Base-by-base conservation (phyloP, 2,888 invertebrate species). In the Micoletzkya japonica region DNA sequence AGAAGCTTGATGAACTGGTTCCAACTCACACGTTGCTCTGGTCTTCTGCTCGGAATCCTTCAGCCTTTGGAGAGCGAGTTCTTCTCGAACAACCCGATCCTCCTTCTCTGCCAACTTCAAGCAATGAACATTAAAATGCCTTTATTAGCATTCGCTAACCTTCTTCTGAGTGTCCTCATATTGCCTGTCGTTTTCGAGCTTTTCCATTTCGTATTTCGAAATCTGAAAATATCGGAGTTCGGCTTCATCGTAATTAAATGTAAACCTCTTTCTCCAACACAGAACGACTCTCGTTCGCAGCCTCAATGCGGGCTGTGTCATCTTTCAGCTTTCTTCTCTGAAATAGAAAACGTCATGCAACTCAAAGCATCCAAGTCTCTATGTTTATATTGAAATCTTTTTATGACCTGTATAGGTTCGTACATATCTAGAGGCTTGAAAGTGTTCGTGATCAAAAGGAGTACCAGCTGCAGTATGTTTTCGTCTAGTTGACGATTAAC, bases 171-270 rank as follows among this genome's bases (percentile, higher is more conserved):
- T 54, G 24, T 66, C 64, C 30, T 66, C 64, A 26, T n/a, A 66
- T 26, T 37, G 28, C 28, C 50, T 52, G n/a, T 66, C 64, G 20
- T 54, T 52, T 30, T 66, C 64, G 10, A 66, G 24, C 36, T 54
- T 52, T 32, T 66, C 64, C 54, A 66, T 66, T 54, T 66, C 64
- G 54, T 54, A 66, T 26, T 66, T 66, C 17, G 64, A 34, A 17
- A 66, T 66, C 64, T 66, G 37, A 39, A 30, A 59, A 3, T 20
- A 44, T 20, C 44, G 10, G 10, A 44, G 10, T 44, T 44, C 44
- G 44, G 20, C 20, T 44, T 44, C 44, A 44, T 44, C 44, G 20
- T 44, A n/a, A n/a, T n/a, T 44, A 44, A 14, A 14, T 44, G 44
- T 14, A 44, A 14, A 66, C 64, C 34, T 66, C 64, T 44, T 54